Evolutionary conservation across 2,888 invertebrate species (phyloP).

Genomic region (Melinaea menophilus): DNA sequence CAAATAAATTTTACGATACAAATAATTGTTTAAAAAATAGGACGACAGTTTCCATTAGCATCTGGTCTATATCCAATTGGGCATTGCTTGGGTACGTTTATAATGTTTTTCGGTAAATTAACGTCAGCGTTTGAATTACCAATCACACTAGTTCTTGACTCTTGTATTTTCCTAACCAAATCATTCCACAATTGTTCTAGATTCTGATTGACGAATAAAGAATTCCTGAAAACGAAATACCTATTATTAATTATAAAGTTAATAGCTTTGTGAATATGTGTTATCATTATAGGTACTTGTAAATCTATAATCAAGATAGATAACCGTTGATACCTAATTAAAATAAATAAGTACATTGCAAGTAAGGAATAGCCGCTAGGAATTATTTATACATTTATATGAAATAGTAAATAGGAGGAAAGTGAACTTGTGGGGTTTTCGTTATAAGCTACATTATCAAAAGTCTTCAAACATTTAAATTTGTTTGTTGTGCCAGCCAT

Average conservation of each 20-base stretch:
- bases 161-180: background rate
- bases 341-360: too few species aligned
- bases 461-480: background rate
- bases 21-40: slow-evolving; percentile 32
- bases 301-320: too few species aligned
- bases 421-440: background rate
- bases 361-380: too few species aligned
- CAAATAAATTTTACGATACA: background rate
- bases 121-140: background rate
- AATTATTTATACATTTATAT: too few species aligned
- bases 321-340: too few species aligned
- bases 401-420: background rate
- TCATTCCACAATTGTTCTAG: background rate
- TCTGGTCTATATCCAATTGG: slow-evolving; percentile 54
- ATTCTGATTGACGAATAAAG: background rate
- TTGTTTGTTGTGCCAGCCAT: too few species aligned
- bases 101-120: slow-evolving; percentile 21
- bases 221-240: slow-evolving; percentile 5
- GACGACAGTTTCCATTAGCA: slow-evolving; percentile 52
- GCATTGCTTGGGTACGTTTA: slow-evolving; percentile 49
- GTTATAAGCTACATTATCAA: background rate
- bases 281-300: too few species aligned
- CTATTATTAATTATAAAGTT: background rate
- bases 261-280: too few species aligned
- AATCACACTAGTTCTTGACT: background rate